Evolutionary conservation across 2,888 invertebrate genomes (phyloP).

Genomic region (Hydriomena furcata): DNA sequence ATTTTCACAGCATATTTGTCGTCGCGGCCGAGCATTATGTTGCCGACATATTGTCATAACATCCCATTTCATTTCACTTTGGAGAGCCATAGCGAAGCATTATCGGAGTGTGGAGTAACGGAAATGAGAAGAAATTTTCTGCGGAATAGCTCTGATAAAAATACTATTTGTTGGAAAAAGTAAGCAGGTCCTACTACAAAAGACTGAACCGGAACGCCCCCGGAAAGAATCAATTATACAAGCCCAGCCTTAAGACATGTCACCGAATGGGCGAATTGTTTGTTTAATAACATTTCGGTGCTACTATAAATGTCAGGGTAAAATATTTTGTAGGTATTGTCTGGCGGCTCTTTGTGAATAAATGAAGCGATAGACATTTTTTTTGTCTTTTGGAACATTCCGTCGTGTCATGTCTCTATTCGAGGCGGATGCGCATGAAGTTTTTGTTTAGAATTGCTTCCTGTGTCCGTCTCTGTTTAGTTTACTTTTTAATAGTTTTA

Average conservation of each 20-base stretch:
- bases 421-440: slow-evolving; percentile 66
- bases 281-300: slow-evolving; percentile 81
- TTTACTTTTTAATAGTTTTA: slow-evolving; percentile 67
- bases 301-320: slow-evolving; percentile 71
- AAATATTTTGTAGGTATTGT: slow-evolving; percentile 74
- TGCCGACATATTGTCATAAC: slow-evolving; percentile 75
- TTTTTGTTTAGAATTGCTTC: slow-evolving; percentile 70
- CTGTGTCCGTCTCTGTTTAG: slow-evolving; percentile 59
- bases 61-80: slow-evolving; percentile 76
- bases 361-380: slow-evolving; percentile 62
- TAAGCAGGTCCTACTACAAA: slow-evolving; percentile 58
- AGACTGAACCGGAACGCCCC: slow-evolving; percentile 64
- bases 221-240: slow-evolving; percentile 83
- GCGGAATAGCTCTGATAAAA: slow-evolving; percentile 64
- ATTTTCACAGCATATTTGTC: slow-evolving; percentile 54
- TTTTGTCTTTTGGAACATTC: slow-evolving; percentile 63
- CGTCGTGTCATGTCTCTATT: slow-evolving; percentile 65
- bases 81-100: slow-evolving; percentile 64
- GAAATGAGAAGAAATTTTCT: slow-evolving; percentile 78
- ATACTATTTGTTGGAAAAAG: slow-evolving; percentile 68
- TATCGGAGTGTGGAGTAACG: slow-evolving; percentile 67
- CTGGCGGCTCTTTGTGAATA: slow-evolving; percentile 63
- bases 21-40: slow-evolving; percentile 53
- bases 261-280: slow-evolving; percentile 81
- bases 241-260: slow-evolving; percentile 68